Evolutionary conservation across 2,888 invertebrate species (phyloP).

Genomic region (Acanthosepion pharaonis): DNA sequence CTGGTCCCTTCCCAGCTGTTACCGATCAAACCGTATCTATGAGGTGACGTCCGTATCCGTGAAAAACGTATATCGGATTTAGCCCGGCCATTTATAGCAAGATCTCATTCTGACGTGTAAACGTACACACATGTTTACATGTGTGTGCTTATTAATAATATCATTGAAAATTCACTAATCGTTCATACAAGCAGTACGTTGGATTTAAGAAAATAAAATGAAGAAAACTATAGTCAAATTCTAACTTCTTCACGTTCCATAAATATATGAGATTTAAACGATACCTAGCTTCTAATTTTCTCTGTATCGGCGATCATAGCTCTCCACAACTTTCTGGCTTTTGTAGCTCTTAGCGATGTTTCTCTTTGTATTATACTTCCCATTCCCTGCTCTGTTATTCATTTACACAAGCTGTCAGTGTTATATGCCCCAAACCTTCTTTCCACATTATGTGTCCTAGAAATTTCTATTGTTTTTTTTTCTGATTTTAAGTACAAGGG

Average conservation of each 20-base stretch:
- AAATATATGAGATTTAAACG: neutral
- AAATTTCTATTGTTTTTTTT: too few species aligned
- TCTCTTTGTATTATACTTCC: too few species aligned
- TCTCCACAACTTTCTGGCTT: too few species aligned
- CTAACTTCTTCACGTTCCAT: neutral
- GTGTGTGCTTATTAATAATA: neutral
- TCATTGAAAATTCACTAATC: neutral
- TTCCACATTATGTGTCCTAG: too few species aligned
- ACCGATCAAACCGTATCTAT: neutral
- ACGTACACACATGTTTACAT: neutral
- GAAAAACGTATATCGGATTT: neutral
- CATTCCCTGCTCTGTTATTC: too few species aligned
- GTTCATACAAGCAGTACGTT: neutral
- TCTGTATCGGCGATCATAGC: too few species aligned
- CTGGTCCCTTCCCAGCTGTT: neutral
- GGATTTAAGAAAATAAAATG: neutral
- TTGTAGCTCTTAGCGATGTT: too few species aligned
- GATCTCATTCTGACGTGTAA: neutral
- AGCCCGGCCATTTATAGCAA: neutral
- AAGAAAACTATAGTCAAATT: neutral
- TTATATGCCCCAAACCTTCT: too few species aligned
- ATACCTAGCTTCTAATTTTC: too few species aligned
- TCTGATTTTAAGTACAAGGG: too few species aligned
- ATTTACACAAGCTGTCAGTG: too few species aligned
- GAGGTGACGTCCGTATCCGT: neutral